Base-by-base conservation (phyloP, 2,113 vertebrate genomes). In the Myrmophylax atrothorax region DNA sequence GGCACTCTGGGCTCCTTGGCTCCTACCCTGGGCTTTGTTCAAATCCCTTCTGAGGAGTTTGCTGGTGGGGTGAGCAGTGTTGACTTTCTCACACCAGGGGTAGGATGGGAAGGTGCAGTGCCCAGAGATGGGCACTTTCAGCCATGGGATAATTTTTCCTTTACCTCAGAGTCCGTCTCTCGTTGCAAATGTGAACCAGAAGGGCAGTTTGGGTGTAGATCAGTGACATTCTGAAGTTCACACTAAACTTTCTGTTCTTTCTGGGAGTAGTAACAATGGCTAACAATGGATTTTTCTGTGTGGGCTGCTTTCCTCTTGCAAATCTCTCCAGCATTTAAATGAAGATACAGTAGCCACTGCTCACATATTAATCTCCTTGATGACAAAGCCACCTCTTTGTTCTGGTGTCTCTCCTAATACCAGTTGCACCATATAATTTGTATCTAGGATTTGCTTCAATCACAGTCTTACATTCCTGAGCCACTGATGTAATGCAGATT, bases 391-490 rank as follows among this genome's bases (percentile, higher is more conserved):
- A 82, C 88, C 83, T 91, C 79, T 93, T 96, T 89, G 94, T 92
- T 95, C 94, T 95, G 84, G 84, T 93, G 90, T 96, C 94, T 95
- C 81, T 89, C 84, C 86, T 95, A 93, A 95, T 95, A 92, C 2
- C 4, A 92, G 91, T 91, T 93, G 89, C 84, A 75, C 93, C 70
- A 78, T 82, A 86, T 90, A 96, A 97, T 95, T 96, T 96, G 92
- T 94, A 89, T 96, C 74, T 92, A 90, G 96, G 95, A 96, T 97
- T 97, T 95, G 84, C 95, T 96, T 96, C 95, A 94, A 95, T 95
- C 95, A 78, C 76, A 26, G 88, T 66, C 78, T 93, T 91, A 72
- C 88, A 94, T 97, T 97, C 95, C 94, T 96, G 94, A 96, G 86
- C 78, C 91, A 62, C 90, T 96, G 94, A 96, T 92, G 95, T 97